Evolutionary conservation across 2,888 invertebrate species (phyloP), one percentile per base, ranked within the genome.

Genomic region (Phlogophora meticulosa): DNA sequence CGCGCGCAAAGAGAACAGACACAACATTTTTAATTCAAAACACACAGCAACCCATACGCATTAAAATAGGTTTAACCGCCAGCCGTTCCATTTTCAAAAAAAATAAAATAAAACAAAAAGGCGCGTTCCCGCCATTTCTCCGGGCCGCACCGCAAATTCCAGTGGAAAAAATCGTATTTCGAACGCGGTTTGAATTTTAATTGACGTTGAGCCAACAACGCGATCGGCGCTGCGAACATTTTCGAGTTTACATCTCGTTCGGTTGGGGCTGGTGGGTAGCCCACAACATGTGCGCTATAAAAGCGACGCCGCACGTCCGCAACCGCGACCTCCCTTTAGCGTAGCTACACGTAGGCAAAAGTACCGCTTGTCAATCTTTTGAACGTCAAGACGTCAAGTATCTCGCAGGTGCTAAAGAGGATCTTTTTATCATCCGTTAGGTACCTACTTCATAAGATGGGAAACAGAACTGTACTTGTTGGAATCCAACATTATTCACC

Each of bases 181-280:
- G 94, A 92, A 95, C 96, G 95, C 92, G 94, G 92, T 94, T 94
- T 95, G 95, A 95, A 96, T 96, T 95, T 95, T 95, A 96, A 96
- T 96, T 94, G 95, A 94, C 94, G 92, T 92, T 94, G 93, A 93
- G 89, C 86, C 89, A 89, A 87, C 87, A 89, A 84, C 83, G 86
- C 87, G 85, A 86, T 85, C 85, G 85, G 85, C 86, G 88, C 86
- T 88, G 88, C 83, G 88, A 89, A 91, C 91, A 89, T 94, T 93
- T 93, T 91, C 90, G 88, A 91, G 89, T 92, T 91, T 91, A 91
- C 90, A 87, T 90, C 85, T 87, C 83, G 84, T 83, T 81, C 75
- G 81, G 81, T 84, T 87, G 84, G 90, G 90, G 90, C 87, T 82
- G 82, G 79, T 20, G 60, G 76, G 78, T 77, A 77, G 85, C 81